Percentiles rank a stretch among this genome's conserved stretches.
Evolutionary conservation across 2,113 vertebrate genomes (phyloP).

Genomic region (Sigmodon hispidus): DNA sequence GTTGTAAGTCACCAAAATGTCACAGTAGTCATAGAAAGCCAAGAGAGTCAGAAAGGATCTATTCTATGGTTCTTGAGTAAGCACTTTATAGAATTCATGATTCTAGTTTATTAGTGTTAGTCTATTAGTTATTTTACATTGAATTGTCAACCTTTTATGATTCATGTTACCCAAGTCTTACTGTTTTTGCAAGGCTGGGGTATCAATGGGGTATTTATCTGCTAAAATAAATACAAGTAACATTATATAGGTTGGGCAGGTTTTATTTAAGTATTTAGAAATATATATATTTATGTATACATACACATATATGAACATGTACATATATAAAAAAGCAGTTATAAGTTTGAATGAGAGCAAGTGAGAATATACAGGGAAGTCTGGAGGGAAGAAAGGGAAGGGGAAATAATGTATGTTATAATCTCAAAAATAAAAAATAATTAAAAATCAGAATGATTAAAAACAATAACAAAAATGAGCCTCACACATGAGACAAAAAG

Average conservation of each 20-base stretch:
- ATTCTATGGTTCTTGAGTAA: background rate
- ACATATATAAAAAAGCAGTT: no score
- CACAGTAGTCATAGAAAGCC: background rate
- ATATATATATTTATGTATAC: no score
- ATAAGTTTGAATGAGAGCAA: no score
- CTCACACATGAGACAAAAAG: background rate
- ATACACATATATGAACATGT: no score
- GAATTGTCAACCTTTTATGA: conserved; percentile 8
- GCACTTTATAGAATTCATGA: conserved; percentile 10
- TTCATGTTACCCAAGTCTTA: conserved; percentile 9
- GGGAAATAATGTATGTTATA: no score
- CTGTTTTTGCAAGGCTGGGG: background rate
- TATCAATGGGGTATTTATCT: background rate
- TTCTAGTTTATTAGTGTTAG: background rate
- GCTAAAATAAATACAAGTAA: background rate
- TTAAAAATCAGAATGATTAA: no score
- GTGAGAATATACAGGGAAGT: no score
- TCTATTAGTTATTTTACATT: background rate
- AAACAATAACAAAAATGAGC: background rate
- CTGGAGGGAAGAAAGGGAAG: no score
- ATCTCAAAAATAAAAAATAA: no score
- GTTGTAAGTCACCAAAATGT: background rate
- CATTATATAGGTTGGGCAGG: no score
- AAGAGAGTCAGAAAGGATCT: background rate
- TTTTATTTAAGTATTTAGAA: no score